Percentiles rank a stretch among this genome's conserved stretches.
Conservation (phyloP, 2,888 invertebrate genomes). For the Adineta ricciae region DNA sequence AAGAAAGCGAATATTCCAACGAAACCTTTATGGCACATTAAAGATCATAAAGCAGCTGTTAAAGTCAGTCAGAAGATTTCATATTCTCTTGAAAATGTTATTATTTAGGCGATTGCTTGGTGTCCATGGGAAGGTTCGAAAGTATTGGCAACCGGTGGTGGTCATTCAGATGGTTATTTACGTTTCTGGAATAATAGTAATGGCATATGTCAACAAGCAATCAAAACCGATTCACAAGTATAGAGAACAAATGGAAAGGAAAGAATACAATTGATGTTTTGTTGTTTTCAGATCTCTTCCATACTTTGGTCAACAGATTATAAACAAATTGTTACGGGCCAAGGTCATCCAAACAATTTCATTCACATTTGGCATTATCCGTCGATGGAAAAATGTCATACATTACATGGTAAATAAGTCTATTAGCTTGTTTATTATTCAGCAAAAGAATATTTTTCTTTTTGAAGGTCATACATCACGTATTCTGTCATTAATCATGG, state of each 20-base stretch:
- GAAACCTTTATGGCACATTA: neutral
- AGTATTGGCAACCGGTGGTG: conserved; percentile 84
- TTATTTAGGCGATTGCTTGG: conserved; percentile 68
- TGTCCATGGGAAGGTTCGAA: conserved; percentile 81
- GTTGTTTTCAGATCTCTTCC: conserved; percentile 67
- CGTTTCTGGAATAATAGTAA: conserved; percentile 58
- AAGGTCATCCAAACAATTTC: conserved; percentile 89
- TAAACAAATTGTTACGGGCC: conserved; percentile 84
- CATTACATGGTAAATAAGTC: conserved; percentile 36
- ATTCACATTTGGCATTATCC: conserved; percentile 95
- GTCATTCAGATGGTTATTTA: conserved; percentile 76
- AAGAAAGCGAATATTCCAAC: neutral
- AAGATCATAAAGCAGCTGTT: conserved; percentile 71
- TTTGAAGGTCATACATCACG: conserved; percentile 66
- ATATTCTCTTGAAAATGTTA: no score
- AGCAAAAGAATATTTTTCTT: conserved; percentile 36
- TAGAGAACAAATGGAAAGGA: neutral
- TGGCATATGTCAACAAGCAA: neutral
- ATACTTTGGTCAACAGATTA: conserved; percentile 82
- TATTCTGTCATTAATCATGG: conserved; percentile 77
- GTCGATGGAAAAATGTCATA: conserved; percentile 63
- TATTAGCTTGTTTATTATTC: no score
- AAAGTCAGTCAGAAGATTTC: conserved; percentile 56
- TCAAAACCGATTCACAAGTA: conserved; percentile 20
- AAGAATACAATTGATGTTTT: no score